Conservation (phyloP, 2,888 invertebrate species). For the Limnephilus marmoratus region DNA sequence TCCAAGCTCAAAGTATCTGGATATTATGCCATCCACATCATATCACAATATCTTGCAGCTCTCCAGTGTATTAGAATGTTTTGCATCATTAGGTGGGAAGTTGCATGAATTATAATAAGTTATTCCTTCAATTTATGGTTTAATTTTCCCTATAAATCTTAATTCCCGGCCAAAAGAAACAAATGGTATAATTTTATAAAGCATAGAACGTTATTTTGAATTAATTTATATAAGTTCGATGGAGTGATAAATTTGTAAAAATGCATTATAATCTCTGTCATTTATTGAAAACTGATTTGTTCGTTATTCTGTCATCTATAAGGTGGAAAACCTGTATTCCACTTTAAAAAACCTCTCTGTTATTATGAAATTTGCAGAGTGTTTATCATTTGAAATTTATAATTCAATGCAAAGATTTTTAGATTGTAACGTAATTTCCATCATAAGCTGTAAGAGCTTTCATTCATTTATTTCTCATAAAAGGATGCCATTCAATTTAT, state of each 20-base stretch:
- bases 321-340: background rate
- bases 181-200: background rate
- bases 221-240: too few relatives aligned
- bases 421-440: background rate
- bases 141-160: too few relatives aligned
- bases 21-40: background rate
- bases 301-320: too few relatives aligned
- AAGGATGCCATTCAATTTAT: too few relatives aligned
- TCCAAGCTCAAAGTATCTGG: background rate
- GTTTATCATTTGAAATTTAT: too few relatives aligned
- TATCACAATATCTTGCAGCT: background rate
- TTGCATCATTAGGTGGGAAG: background rate
- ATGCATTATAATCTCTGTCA: too few relatives aligned
- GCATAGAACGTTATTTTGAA: background rate
- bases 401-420: background rate
- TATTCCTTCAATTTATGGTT: background rate
- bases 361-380: background rate
- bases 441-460: too few relatives aligned
- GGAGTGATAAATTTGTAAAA: too few relatives aligned
- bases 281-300: background rate
- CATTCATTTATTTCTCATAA: too few relatives aligned
- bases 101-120: background rate
- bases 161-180: background rate
- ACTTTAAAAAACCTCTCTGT: background rate
- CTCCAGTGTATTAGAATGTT: background rate